These are phyloP conservation scores for Cistogaster globosa DNA, from an alignment of 2,888 invertebrate species.

Conservation along the genomic window DNA sequence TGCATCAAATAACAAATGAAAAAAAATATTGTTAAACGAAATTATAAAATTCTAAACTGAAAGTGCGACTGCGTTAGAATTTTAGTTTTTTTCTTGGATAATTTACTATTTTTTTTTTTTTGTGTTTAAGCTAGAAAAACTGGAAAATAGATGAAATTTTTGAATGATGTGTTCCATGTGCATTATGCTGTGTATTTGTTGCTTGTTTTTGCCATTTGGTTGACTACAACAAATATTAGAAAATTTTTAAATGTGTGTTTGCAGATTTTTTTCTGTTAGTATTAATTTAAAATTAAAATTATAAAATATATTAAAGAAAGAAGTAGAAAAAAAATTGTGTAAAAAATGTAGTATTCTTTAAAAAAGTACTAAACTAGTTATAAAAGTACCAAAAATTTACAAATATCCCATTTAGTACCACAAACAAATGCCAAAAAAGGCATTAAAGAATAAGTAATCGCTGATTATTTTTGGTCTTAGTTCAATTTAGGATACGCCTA, in stretches of 20 bases:
- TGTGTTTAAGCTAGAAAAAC: slow-evolving; percentile 35
- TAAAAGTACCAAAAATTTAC: too few relatives aligned
- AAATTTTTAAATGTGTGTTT: slow-evolving; percentile 21
- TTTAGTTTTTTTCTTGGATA: slow-evolving; percentile 31
- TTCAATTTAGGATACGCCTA: too few relatives aligned
- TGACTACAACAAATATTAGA: slow-evolving; percentile 34
- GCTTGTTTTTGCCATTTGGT: slow-evolving; percentile 40
- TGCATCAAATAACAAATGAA: slow-evolving; percentile 39
- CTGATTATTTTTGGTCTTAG: too few relatives aligned
- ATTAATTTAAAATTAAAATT: slow-evolving; percentile 43
- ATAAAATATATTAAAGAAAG: too few relatives aligned
- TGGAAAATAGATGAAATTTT: slow-evolving; percentile 51
- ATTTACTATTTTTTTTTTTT: not conserved
- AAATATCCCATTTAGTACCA: too few relatives aligned
- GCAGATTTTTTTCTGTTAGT: slow-evolving; percentile 32
- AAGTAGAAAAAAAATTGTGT: too few relatives aligned
- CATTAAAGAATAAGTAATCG: too few relatives aligned
- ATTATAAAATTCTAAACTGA: slow-evolving; percentile 73
- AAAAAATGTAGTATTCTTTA: too few relatives aligned
- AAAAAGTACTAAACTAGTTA: too few relatives aligned
- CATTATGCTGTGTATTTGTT: slow-evolving; percentile 37
- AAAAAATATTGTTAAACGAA: slow-evolving; percentile 57
- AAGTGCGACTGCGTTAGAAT: slow-evolving; percentile 82
- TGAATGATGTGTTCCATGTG: slow-evolving; percentile 65
- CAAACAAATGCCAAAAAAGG: too few relatives aligned